Evolutionary conservation across 2,113 vertebrate species (phyloP), one percentile per base, ranked within the genome.

Genomic region (Phylloscopus whistleri): DNA sequence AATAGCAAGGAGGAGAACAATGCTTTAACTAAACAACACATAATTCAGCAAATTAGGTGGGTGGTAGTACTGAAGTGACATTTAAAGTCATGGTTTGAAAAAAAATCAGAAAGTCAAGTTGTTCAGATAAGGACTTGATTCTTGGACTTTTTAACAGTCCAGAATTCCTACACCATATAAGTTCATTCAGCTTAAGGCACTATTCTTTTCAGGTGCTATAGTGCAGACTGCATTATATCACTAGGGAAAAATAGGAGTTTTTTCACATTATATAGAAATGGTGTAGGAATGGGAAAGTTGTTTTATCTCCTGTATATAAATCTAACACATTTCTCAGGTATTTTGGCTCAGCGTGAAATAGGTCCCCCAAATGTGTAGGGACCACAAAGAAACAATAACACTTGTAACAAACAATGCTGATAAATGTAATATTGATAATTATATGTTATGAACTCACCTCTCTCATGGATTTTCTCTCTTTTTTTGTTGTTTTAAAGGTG

Each of bases 401-500:
- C 48, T 80, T 89, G n/a, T n/a, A n/a, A n/a, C 59, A 33, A 69
- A 87, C 35, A 70, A 56, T 51, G 33, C 18, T 81, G 41, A 41
- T 14, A 14, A 41, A 41, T 41, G 41, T 87, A 35, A 16, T 51
- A 23, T 21, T 69, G 41, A n/a, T 35, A 73, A 63, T 49, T 56
- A 35, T 7, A 35, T 31, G 8, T 55, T 81, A 48, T 30, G 26
- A 90, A 44, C 10, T 72, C 33, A 55, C 35, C 44, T 82, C 37
- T 49, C 41, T 75, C 13, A 10, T 28, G 19, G 30, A 67, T 73
- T 88, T 82, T 93, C 60, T 87, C 73, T 17, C 41, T 41, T 41
- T 84, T 96, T 90, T 37, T 69, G 86, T 95, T 95, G 8, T 96
- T 89, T 41, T 74, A 51, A 95, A 99, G 99, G 94, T 99, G 99